Evolutionary conservation across 1,140 invertebrate genomes (phyloP).

Genomic region (Drosophila tropicalis): DNA sequence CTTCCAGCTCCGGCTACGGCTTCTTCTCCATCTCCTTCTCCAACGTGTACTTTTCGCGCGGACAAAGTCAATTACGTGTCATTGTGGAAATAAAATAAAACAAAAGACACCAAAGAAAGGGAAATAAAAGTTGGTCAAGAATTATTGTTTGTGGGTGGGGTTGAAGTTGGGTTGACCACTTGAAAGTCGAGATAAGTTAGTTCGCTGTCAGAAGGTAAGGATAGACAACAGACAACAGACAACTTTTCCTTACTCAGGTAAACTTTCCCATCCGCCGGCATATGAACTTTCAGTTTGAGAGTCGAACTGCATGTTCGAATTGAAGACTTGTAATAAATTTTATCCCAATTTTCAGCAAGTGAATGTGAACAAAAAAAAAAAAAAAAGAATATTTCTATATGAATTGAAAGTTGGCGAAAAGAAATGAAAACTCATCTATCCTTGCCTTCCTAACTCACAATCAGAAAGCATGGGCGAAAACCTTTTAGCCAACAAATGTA

Average conservation of each 20-base stretch:
- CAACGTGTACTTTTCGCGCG: slow-evolving; percentile 20
- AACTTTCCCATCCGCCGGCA: not conserved
- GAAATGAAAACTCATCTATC: too few species aligned
- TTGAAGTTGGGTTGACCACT: slow-evolving; percentile 25
- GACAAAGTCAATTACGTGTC: slow-evolving; percentile 73
- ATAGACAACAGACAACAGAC: not conserved
- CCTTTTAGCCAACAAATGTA: too few species aligned
- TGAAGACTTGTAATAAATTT: too few species aligned
- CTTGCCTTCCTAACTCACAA: too few species aligned
- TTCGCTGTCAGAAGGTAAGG: not conserved
- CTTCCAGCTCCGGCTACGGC: too few species aligned
- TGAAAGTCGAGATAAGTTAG: slow-evolving; percentile 32
- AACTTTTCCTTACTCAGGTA: slow-evolving; percentile 6
- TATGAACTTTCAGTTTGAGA: too few species aligned
- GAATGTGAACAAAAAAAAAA: too few species aligned
- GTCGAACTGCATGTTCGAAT: too few species aligned
- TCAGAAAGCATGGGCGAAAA: too few species aligned
- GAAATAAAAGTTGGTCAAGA: slow-evolving; percentile 37
- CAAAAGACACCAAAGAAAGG: not conserved
- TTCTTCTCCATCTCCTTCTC: not conserved
- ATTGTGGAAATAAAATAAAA: slow-evolving; percentile 38
- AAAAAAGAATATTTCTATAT: too few species aligned
- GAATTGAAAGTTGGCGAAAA: too few species aligned
- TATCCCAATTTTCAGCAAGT: too few species aligned
- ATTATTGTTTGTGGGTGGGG: slow-evolving; percentile 7